Evolutionary conservation across 1,140 invertebrate genomes (phyloP).

Genomic region (Ceratina australensis): DNA sequence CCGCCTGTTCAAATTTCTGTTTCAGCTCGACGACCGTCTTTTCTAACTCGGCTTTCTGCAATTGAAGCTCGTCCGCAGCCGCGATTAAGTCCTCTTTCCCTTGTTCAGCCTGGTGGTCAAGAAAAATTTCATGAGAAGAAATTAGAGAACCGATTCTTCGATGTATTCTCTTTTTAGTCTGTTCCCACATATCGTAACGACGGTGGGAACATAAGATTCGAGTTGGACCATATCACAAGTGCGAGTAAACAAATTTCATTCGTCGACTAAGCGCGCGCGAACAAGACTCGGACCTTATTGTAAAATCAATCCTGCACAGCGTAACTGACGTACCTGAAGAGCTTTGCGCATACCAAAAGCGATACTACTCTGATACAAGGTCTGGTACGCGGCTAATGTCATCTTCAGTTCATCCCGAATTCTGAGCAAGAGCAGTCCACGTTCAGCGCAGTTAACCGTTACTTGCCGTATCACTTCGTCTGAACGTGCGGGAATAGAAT

Average conservation of each 20-base stretch:
- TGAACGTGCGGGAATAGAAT: too few relatives aligned
- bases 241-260: too few relatives aligned
- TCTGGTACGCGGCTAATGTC: slow-evolving; percentile 96
- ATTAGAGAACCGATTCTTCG: too few relatives aligned
- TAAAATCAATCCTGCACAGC: too few relatives aligned
- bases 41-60: slow-evolving; percentile 88
- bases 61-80: slow-evolving; percentile 82
- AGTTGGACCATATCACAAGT: too few relatives aligned
- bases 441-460: slow-evolving; percentile 97
- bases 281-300: too few relatives aligned
- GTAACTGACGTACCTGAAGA: slow-evolving; percentile 83
- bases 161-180: too few relatives aligned
- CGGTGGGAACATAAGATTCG: too few relatives aligned
- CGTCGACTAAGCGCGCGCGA: too few relatives aligned
- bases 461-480: slow-evolving; percentile 83
- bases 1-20: slow-evolving; percentile 90
- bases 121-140: too few relatives aligned
- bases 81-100: slow-evolving; percentile 85
- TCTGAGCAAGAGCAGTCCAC: slow-evolving; percentile 94
- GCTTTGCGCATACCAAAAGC: slow-evolving; percentile 99
- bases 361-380: slow-evolving; percentile 97
- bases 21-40: slow-evolving; percentile 90
- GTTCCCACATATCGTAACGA: too few relatives aligned
- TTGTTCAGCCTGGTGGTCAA: slow-evolving; percentile 84
- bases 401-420: slow-evolving; percentile 97